Evolutionary conservation across 2,888 invertebrate genomes (phyloP).

Genomic region (Griposia aprilina): DNA sequence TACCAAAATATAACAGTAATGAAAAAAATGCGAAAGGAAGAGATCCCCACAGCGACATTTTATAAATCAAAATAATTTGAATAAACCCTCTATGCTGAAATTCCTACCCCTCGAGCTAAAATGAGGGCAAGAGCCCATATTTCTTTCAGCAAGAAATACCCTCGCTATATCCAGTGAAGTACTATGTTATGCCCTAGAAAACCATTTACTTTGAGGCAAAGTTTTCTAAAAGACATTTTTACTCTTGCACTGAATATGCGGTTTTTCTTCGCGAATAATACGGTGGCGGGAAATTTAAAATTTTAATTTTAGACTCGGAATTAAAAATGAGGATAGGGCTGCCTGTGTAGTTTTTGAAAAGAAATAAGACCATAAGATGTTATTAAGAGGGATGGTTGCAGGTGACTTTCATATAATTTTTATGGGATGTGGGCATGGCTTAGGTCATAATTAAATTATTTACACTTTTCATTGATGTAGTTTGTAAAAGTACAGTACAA

Average conservation of each 20-base stretch:
- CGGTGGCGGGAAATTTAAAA: constrained; percentile 56
- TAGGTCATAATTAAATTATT: background rate
- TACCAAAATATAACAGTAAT: no score
- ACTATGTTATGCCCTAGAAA: constrained; percentile 62
- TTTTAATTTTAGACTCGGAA: constrained; percentile 58
- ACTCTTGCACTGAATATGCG: constrained; percentile 55
- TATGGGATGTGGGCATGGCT: no score
- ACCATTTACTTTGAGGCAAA: constrained; percentile 58
- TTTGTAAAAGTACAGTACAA: no score
- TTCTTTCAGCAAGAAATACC: constrained; percentile 66
- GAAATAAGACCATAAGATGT: background rate
- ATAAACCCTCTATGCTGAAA: constrained; percentile 46
- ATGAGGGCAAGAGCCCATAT: constrained; percentile 66
- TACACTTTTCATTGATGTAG: no score
- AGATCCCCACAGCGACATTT: background rate
- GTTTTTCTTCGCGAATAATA: constrained; percentile 55
- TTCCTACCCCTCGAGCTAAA: constrained; percentile 52
- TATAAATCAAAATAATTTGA: constrained; percentile 59
- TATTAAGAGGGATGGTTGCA: background rate
- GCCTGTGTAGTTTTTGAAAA: constrained; percentile 7
- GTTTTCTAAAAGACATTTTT: constrained; percentile 62
- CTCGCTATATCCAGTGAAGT: constrained; percentile 52
- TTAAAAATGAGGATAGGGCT: constrained; percentile 44
- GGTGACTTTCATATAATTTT: background rate
- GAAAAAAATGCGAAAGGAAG: no score